These are phyloP conservation scores for Caenorhabditis auriculariae DNA, from an alignment of 2,888 invertebrate genomes.

Conservation along the genomic window DNA sequence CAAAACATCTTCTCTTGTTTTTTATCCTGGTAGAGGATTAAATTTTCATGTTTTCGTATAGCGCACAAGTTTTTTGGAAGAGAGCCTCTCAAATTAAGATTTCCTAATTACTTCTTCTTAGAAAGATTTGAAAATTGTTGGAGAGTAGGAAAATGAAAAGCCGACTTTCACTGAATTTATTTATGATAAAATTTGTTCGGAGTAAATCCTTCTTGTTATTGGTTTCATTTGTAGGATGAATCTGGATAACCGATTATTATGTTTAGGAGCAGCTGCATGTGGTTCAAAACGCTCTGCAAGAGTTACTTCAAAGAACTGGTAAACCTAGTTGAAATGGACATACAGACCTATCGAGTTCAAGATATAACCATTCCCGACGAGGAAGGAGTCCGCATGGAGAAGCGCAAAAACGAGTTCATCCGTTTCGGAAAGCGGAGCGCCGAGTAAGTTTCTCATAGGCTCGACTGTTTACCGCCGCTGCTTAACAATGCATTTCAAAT, in stretches of 20 bases:
- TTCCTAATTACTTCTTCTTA: no score
- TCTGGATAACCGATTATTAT: not conserved
- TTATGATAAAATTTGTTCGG: no score
- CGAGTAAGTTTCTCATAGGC: slow-evolving; percentile 2
- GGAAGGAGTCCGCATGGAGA: slow-evolving; percentile 17
- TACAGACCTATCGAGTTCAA: no score
- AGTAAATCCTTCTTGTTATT: no score
- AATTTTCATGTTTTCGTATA: not conserved
- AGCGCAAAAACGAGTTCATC: slow-evolving; percentile 48
- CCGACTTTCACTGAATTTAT: no score
- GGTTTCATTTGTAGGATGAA: no score
- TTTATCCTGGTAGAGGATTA: not conserved
- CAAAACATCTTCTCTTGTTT: not conserved
- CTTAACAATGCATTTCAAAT: not conserved
- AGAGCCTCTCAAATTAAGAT: no score
- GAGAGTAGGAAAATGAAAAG: no score
- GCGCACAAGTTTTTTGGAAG: not conserved
- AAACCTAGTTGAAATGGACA: no score
- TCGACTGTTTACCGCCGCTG: slow-evolving; percentile 6
- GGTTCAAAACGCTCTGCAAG: slow-evolving; percentile 43
- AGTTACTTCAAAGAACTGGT: slow-evolving; percentile 40
- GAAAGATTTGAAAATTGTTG: no score
- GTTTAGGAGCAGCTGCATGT: slow-evolving; percentile 37
- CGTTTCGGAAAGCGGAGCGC: slow-evolving; percentile 48
- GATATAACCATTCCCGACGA: slow-evolving; percentile 19